Conservation (phyloP, 2,888 invertebrate species). For the Rhopalosiphum nymphaeae region DNA sequence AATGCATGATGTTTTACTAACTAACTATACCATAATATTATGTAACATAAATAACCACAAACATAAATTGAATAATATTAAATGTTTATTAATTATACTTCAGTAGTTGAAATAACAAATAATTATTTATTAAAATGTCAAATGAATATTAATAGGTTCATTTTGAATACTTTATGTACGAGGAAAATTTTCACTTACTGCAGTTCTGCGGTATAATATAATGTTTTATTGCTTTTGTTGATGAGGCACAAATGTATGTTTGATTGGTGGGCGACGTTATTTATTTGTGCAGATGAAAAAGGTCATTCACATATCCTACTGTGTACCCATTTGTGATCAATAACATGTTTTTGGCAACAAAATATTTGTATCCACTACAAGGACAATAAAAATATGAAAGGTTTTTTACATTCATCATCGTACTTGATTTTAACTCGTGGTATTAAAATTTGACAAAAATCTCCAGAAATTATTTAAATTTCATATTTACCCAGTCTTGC, state of each 20-base stretch:
- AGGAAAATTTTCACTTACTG: constrained; percentile 16
- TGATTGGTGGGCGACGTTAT: background rate
- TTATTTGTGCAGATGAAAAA: constrained; percentile 33
- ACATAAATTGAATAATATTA: background rate
- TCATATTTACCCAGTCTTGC: background rate
- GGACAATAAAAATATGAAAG: background rate
- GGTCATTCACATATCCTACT: background rate
- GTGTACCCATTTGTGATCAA: background rate
- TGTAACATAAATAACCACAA: background rate
- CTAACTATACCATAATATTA: background rate
- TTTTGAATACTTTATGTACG: background rate
- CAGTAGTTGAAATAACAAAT: background rate
- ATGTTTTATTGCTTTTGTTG: constrained; percentile 36
- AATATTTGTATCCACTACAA: background rate
- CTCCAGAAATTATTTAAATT: background rate
- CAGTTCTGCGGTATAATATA: background rate
- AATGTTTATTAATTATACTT: background rate
- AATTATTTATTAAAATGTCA: constrained; percentile 9
- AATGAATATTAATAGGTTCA: constrained; percentile 7
- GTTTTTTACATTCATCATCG: background rate
- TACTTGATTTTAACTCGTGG: background rate
- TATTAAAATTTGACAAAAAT: background rate
- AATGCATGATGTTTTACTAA: background rate
- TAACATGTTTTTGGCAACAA: background rate
- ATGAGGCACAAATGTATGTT: constrained; percentile 11